phyloP scores from a whole-genome alignment of 2,113 vertebrate species.

The Thomomys bottae region DNA sequence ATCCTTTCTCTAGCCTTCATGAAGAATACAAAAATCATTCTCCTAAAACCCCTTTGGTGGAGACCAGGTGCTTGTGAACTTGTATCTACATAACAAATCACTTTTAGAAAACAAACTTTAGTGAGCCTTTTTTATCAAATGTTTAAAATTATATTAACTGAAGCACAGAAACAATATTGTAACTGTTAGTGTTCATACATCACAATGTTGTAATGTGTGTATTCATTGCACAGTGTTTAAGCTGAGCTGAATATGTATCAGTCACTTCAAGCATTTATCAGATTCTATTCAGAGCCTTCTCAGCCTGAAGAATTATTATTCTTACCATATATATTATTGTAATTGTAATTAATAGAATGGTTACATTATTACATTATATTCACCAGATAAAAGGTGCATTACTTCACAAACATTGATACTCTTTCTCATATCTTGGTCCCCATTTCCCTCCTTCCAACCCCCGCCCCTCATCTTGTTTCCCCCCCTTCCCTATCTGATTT shows the following conservation, averaged over 20 bases:
- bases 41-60: background rate
- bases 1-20: background rate
- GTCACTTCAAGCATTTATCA: background rate
- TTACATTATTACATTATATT: too few species aligned
- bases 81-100: background rate
- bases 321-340: too few species aligned
- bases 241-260: background rate
- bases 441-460: too few species aligned
- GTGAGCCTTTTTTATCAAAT: background rate
- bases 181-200: background rate
- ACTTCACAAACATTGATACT: too few species aligned
- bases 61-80: background rate
- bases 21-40: background rate
- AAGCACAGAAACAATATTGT: background rate
- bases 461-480: too few species aligned
- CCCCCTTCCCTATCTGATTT: too few species aligned
- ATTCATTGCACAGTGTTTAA: background rate
- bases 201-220: background rate
- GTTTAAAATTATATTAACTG: background rate
- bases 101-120: background rate
- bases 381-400: too few species aligned
- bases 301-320: accelerated
- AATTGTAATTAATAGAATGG: too few species aligned
- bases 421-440: too few species aligned
- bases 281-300: background rate